Conservation (phyloP, 2,113 vertebrate genomes). For the Stigmatopora argus region DNA sequence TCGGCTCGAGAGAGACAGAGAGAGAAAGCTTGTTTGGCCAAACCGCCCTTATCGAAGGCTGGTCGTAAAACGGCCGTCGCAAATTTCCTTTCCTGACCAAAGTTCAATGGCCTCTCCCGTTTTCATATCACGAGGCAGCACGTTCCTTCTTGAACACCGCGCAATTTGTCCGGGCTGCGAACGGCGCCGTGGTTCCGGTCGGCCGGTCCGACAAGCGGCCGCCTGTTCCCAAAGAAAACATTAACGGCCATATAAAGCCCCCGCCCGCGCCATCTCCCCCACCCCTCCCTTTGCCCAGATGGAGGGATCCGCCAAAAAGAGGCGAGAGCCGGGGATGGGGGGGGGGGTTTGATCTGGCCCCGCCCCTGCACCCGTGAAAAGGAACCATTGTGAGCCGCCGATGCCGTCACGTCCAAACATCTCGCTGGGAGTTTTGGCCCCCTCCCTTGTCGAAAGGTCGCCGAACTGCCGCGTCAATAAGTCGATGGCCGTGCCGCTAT, state of each 20-base stretch:
- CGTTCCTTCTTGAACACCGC: slow-evolving; percentile 46
- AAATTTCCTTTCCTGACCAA: slow-evolving; percentile 40
- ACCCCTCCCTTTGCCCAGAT: slow-evolving; percentile 32
- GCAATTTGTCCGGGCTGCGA: slow-evolving; percentile 68
- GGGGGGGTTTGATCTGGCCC: slow-evolving; percentile 35
- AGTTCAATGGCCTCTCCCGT: no score
- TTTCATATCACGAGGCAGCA: no score
- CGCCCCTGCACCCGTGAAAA: slow-evolving; percentile 63
- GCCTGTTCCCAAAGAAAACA: slow-evolving; percentile 76
- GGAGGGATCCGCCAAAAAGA: slow-evolving; percentile 57
- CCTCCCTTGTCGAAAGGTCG: background rate
- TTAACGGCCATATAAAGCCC: slow-evolving; percentile 47
- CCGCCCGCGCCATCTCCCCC: background rate
- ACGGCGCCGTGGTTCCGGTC: slow-evolving; percentile 64
- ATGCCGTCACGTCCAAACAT: slow-evolving; percentile 37
- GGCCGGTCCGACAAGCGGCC: slow-evolving; percentile 68
- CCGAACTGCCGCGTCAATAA: background rate
- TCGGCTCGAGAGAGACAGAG: no score
- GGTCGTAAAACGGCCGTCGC: slow-evolving; percentile 73
- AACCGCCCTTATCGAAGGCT: background rate
- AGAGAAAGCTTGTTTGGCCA: background rate
- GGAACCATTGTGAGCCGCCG: slow-evolving; percentile 66
- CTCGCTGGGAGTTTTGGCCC: slow-evolving; percentile 3
- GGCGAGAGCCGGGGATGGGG: slow-evolving; percentile 44
- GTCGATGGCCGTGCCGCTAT: background rate